Percentiles rank a stretch among this genome's conserved stretches.
Conservation (phyloP, 2,113 vertebrate genomes). For the Puntigrus tetrazona region DNA sequence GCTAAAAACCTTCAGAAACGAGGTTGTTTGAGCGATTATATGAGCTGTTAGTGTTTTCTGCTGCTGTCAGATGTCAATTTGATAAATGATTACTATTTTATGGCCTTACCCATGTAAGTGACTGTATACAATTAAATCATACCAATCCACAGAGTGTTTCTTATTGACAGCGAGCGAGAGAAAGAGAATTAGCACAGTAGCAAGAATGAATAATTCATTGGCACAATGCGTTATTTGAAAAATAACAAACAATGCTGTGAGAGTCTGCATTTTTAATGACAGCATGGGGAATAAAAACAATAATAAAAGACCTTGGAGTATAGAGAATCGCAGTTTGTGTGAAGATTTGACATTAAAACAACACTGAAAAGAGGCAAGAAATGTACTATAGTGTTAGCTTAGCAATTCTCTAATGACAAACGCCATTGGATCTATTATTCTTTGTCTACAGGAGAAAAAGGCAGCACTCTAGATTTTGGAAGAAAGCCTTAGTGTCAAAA, state of each 20-base stretch:
- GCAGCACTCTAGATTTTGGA: not conserved
- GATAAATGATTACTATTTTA: slow-evolving; percentile 14
- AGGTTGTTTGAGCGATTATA: not conserved
- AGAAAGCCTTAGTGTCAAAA: not conserved
- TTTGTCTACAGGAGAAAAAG: not conserved
- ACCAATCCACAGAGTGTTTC: not conserved
- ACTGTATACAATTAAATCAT: slow-evolving; percentile 7
- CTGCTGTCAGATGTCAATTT: slow-evolving; percentile 2
- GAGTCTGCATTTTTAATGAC: slow-evolving; percentile 11
- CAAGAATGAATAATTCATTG: slow-evolving; percentile 23
- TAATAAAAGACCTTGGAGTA: not conserved
- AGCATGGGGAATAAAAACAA: not conserved
- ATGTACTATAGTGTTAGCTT: not conserved
- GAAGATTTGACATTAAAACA: not conserved
- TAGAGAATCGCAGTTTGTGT: not conserved
- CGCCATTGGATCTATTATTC: not conserved
- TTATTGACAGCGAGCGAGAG: not conserved
- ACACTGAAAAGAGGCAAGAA: not conserved
- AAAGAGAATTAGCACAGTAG: not conserved
- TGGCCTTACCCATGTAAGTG: not conserved
- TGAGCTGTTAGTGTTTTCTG: not conserved
- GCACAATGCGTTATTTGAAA: slow-evolving; percentile 19
- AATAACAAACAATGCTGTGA: not conserved
- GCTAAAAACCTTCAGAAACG: not conserved
- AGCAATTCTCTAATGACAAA: not conserved